A percentile compares a stretch with the other conserved stretches of the same genome.
Evolutionary conservation across 1,140 invertebrate genomes (phyloP).

Genomic region (Aphis craccivora): DNA sequence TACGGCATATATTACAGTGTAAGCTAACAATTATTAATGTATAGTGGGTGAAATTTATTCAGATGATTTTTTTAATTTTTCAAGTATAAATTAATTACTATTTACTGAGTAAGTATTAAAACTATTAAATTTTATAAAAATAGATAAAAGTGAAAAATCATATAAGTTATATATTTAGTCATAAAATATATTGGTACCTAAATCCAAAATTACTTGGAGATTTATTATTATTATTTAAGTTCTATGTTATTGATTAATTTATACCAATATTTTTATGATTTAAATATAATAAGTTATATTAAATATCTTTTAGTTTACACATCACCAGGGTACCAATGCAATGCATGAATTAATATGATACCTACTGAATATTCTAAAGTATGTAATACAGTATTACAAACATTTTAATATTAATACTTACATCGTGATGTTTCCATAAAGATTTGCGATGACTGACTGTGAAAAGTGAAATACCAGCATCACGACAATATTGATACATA

Average conservation of each 20-base stretch:
- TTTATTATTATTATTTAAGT: background rate
- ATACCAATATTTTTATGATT: background rate
- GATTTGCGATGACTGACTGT: conserved; percentile 97
- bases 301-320: background rate
- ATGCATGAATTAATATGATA: background rate
- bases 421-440: conserved; percentile 95
- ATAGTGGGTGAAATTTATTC: background rate
- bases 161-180: background rate
- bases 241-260: background rate
- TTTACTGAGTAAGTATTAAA: background rate
- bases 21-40: background rate
- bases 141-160: too few species aligned
- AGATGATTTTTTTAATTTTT: background rate
- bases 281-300: background rate
- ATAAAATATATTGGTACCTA: background rate
- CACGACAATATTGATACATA: conserved; percentile 93
- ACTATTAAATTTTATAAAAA: background rate
- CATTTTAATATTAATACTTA: conserved; percentile 62
- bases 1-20: background rate
- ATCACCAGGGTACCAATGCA: background rate
- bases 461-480: conserved; percentile 92
- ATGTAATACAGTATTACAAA: background rate
- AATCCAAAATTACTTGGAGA: background rate
- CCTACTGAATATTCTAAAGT: background rate
- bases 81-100: background rate